A percentile compares a stretch with the other conserved stretches of the same genome.
Evolutionary conservation across 2,113 vertebrate species (phyloP).

Genomic region (Tinamus guttatus): DNA sequence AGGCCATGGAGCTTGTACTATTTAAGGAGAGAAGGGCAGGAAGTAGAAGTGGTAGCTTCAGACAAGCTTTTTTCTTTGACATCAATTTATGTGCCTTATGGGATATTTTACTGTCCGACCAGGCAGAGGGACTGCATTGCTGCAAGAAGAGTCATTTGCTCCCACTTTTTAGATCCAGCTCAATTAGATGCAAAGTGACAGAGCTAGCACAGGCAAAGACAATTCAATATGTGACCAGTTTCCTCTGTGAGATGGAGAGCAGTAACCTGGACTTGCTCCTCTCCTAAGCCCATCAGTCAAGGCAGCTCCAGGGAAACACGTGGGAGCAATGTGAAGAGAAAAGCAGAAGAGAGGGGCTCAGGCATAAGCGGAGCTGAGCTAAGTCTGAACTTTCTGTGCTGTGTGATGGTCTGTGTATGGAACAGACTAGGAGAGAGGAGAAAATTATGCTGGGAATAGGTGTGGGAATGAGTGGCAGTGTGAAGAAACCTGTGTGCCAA

Average conservation of each 20-base stretch:
- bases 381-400: neutral
- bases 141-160: neutral
- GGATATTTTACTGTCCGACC: neutral
- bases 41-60: neutral
- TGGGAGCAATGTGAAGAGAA: neutral
- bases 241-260: neutral
- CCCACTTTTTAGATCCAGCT: neutral
- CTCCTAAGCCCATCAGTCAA: neutral
- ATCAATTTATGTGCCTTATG: neutral
- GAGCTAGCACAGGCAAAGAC: neutral
- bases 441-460: too few species aligned
- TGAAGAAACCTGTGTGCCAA: neutral
- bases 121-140: rapidly evolving
- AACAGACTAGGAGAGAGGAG: neutral
- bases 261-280: neutral
- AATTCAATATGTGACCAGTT: neutral
- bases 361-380: neutral
- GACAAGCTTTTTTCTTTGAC: neutral
- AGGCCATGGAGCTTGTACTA: rapidly evolving
- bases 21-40: neutral
- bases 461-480: neutral
- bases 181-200: neutral
- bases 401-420: rapidly evolving
- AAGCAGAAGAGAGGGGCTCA: neutral
- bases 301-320: rapidly evolving